A percentile compares a stretch with the other conserved stretches of the same genome.
phyloP scores from a whole-genome alignment of 2,113 vertebrate genomes.

The Crocuta crocuta region DNA sequence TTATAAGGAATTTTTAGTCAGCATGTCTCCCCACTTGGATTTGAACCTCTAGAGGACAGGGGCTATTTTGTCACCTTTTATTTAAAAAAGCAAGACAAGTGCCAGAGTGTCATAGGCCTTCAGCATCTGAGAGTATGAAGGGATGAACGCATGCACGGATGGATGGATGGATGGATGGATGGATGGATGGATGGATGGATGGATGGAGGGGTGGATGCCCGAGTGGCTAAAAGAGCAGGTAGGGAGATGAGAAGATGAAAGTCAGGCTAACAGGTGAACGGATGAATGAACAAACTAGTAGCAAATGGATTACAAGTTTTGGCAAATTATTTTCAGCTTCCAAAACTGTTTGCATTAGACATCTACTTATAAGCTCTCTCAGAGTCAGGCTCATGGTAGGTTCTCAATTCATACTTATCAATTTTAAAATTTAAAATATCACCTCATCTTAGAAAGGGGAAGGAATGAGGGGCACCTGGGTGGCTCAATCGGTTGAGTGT shows the following conservation, averaged over 20 bases:
- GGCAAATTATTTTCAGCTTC: constrained; percentile 40
- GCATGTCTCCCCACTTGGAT: not conserved
- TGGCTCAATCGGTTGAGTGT: too few species aligned
- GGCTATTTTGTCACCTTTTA: constrained; percentile 40
- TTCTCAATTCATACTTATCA: not conserved
- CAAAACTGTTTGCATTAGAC: constrained; percentile 29
- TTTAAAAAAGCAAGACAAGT: not conserved
- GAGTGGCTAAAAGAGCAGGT: not conserved
- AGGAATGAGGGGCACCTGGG: not conserved
- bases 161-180: not conserved
- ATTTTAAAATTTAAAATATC: constrained; percentile 36
- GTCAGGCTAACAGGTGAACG: not conserved
- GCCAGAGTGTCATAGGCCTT: not conserved
- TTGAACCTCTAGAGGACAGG: constrained; percentile 3
- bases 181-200: not conserved
- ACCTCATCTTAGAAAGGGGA: not conserved
- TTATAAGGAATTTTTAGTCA: constrained; percentile 41
- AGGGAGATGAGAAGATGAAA: not conserved
- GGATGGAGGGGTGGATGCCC: too few species aligned
- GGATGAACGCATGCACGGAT: not conserved
- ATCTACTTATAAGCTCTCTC: not conserved
- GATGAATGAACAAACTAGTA: constrained; percentile 31
- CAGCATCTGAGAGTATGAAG: not conserved
- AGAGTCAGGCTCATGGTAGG: not conserved
- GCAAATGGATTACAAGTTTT: not conserved